phyloP scores from a whole-genome alignment of 2,888 invertebrate genomes.

The Pterostichus madidus region DNA sequence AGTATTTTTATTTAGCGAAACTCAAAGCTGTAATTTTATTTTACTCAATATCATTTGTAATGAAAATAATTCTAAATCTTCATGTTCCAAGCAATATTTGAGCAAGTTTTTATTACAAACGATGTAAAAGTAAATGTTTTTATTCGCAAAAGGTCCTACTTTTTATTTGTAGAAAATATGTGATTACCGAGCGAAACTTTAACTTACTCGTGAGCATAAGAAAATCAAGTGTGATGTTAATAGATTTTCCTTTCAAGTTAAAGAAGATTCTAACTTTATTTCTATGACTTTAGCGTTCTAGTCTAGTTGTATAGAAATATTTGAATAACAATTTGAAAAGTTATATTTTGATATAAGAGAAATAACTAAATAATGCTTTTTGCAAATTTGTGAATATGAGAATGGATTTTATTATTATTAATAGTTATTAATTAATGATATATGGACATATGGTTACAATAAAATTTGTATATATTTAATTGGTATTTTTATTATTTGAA shows the following conservation, averaged over 20 bases:
- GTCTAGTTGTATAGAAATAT: conserved; percentile 46
- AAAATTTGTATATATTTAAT: conserved; percentile 65
- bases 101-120: conserved; percentile 11
- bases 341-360: conserved; percentile 60
- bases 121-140: neutral
- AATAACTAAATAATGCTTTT: conserved; percentile 48
- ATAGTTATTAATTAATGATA: conserved; percentile 59
- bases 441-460: conserved; percentile 63
- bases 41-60: conserved; percentile 6
- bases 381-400: conserved; percentile 57
- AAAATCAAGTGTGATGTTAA: conserved; percentile 32
- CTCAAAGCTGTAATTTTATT: neutral
- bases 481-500: neutral
- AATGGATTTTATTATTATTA: conserved; percentile 55
- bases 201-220: no score
- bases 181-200: neutral
- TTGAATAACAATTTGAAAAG: conserved; percentile 53
- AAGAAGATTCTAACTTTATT: conserved; percentile 46
- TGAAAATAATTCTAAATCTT: neutral
- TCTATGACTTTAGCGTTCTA: conserved; percentile 40
- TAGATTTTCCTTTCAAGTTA: neutral
- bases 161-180: conserved; percentile 25
- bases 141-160: neutral
- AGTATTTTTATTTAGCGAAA: conserved; percentile 12
- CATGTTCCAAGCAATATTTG: conserved; percentile 22